phyloP scores from a whole-genome alignment of 2,797 vertebrate species.

The Eremophila alpestris region DNA sequence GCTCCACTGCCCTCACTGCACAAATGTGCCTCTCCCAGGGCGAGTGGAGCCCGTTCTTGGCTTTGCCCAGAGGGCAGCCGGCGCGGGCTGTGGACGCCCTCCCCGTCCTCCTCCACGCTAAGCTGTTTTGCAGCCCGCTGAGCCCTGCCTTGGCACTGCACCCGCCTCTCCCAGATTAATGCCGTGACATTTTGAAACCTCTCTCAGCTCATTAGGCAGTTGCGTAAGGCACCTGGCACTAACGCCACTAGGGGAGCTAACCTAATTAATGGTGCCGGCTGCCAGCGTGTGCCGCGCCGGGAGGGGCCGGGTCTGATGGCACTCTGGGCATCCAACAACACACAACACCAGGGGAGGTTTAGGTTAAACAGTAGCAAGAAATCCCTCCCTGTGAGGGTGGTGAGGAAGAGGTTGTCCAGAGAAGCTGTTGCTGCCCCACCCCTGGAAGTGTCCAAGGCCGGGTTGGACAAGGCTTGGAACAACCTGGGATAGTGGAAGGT shows the following conservation, averaged over 20 bases:
- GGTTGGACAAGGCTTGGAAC: fast-evolving
- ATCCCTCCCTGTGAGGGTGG: not conserved
- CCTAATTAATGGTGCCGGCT: constrained; percentile 52
- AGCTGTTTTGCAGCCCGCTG: not conserved
- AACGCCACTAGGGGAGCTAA: constrained; percentile 31
- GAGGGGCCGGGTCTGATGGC: not conserved
- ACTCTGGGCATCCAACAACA: not conserved
- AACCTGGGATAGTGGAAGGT: not conserved
- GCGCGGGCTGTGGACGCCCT: not conserved
- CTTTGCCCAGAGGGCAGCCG: not conserved
- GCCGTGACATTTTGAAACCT: constrained; percentile 56
- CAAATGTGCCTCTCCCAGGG: constrained; percentile 4
- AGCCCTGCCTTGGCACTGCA: not conserved
- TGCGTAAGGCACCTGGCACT: constrained; percentile 14
- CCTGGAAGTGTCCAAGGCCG: not conserved
- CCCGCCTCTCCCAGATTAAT: constrained; percentile 43
- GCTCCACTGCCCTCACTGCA: constrained; percentile 35
- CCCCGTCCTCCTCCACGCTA: not conserved
- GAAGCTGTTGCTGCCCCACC: not conserved
- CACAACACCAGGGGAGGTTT: not conserved
- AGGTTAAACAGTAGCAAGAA: not conserved
- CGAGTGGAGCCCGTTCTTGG: not conserved
- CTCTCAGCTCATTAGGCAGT: constrained; percentile 65
- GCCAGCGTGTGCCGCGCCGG: not conserved
- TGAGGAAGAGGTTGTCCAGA: fast-evolving